These are phyloP conservation scores for Ceyx margarethae DNA, from an alignment of 2,113 vertebrate species.

Conservation along the genomic window DNA sequence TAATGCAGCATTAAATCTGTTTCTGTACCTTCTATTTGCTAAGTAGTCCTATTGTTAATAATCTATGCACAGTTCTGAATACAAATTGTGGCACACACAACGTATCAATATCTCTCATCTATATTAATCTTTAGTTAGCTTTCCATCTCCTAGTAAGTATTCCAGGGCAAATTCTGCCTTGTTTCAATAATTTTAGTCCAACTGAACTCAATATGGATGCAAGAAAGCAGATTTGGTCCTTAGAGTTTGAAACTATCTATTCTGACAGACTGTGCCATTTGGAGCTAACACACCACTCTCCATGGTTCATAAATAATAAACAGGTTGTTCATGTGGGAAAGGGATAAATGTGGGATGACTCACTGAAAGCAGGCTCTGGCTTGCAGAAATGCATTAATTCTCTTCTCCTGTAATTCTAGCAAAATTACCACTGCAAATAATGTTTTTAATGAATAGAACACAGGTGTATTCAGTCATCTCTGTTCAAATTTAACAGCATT, in stretches of 20 bases:
- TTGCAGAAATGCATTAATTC: neutral
- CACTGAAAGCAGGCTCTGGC: neutral
- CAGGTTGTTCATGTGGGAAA: neutral
- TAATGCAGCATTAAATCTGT: neutral
- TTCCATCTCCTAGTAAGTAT: neutral
- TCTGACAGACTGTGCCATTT: neutral
- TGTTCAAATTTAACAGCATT: neutral
- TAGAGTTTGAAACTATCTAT: neutral
- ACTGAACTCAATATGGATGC: neutral
- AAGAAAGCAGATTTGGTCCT: neutral
- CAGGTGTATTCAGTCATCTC: neutral
- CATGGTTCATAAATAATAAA: slow-evolving; percentile 29
- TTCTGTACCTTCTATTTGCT: neutral
- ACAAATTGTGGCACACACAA: neutral
- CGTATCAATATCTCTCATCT: neutral
- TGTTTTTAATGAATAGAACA: neutral
- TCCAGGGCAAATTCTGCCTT: neutral
- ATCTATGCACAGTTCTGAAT: neutral
- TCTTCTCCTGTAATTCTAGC: neutral
- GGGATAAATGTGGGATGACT: neutral
- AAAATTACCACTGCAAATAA: neutral
- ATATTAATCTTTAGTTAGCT: neutral
- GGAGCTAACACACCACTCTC: neutral
- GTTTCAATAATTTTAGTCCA: neutral
- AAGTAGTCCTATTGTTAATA: neutral